Conservation (phyloP, 2,113 vertebrate species). For the Tragulus kanchil region DNA sequence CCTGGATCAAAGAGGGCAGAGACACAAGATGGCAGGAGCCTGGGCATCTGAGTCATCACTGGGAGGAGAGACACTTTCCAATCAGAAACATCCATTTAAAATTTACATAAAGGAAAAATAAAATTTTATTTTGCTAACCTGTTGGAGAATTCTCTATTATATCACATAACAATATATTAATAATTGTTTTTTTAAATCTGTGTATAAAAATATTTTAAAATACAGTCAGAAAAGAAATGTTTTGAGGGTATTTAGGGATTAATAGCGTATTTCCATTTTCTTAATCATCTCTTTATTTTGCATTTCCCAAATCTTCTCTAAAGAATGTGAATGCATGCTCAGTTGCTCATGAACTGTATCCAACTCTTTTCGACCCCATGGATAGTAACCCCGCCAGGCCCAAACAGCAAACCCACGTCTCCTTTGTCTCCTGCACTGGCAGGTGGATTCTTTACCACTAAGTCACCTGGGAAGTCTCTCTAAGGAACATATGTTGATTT, state of each 20-base stretch:
- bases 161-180: neutral
- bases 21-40: neutral
- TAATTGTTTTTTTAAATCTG: neutral
- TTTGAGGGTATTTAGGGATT: neutral
- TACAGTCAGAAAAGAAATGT: neutral
- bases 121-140: neutral
- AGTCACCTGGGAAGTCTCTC: neutral
- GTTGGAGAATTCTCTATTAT: neutral
- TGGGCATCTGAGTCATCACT: neutral
- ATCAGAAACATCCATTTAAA: neutral
- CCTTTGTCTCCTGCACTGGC: neutral
- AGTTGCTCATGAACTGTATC: neutral
- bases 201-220: neutral
- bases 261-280: neutral
- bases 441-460: neutral
- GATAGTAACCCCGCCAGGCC: neutral
- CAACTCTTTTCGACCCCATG: neutral
- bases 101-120: neutral
- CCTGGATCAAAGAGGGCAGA: neutral
- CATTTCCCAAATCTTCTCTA: conserved; percentile 19
- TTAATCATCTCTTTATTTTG: neutral
- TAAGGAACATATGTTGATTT: neutral
- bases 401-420: neutral
- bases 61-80: neutral
- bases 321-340: neutral